Base-by-base conservation (phyloP, 2,797 vertebrate species). In the Malacoraja senta region DNA sequence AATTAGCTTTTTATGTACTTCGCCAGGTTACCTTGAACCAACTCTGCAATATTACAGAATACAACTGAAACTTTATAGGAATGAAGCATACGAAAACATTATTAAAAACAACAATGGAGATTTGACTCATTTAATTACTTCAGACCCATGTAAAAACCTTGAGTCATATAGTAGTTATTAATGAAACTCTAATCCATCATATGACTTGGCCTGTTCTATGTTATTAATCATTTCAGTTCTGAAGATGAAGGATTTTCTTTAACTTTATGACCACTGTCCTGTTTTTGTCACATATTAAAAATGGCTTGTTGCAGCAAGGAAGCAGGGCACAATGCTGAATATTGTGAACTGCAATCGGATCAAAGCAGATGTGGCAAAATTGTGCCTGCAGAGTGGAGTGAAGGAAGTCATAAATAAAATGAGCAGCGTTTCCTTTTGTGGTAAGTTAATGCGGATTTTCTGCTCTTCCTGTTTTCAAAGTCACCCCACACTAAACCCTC, bases 241-340 rank as follows among this genome's bases (percentile, higher is more conserved):
- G n/a, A 88, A 63, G 7, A 88, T 19, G 8, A 35, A 35, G 84
- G 15, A 19, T 88, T 88, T 88, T 68, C n/a, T 68, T 88, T 88
- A n/a, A 88, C 17, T 68, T 65, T 35, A 61, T 35, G 84, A 65
- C n/a, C 61, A 88, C 84, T 68, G 21, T 21, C n/a, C 35, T 88
- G 63, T 88, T 68, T 88, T 68, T 8, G 84, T 88, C 84, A 88
- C n/a, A 32, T 88, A 65, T 68, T 17, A 88, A 88, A 88, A 88
- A 68, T 88, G 63, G 84, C 84, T 68, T 68, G 65, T 88, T 35
- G n/a, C 63, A 29, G 53, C 44, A 88, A 24, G n/a, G 8, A 63
- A 88, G 65, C 32, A 88, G 84, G 61, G 61, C 63, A 88, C 63
- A 68, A 21, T 68, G 61, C 81, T 84, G 81, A 84, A 88, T 35